Conservation (phyloP, 2,113 vertebrate genomes). For the Bagarius yarrelli region DNA sequence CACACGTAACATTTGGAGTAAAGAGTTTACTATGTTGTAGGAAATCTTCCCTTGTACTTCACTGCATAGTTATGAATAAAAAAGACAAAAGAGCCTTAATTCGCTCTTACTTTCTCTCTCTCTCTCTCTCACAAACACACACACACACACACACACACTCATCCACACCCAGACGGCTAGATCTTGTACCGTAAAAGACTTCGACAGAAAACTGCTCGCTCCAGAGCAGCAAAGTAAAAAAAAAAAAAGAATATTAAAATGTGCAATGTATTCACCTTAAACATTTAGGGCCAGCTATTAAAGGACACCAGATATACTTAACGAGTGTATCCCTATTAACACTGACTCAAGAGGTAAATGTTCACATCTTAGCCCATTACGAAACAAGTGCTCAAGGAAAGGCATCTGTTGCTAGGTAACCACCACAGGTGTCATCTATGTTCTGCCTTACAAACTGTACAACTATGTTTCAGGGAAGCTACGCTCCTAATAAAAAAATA, state of each 20-base stretch:
- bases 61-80: conserved; percentile 64
- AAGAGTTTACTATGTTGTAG: conserved; percentile 47
- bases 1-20: conserved; percentile 56
- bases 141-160: conserved; percentile 1
- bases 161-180: conserved; percentile 15
- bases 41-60: conserved; percentile 53
- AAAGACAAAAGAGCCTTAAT: conserved; percentile 29
- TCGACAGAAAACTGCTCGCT: not conserved
- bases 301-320: not conserved
- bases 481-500: not conserved
- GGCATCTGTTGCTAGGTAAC: conserved; percentile 23
- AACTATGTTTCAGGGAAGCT: not conserved
- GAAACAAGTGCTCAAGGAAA: conserved; percentile 36
- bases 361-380: conserved; percentile 27
- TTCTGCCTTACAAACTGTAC: not conserved
- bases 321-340: conserved; percentile 20
- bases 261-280: conserved; percentile 29
- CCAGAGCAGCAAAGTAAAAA: conserved; percentile 2
- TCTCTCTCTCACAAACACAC: not conserved
- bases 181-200: conserved; percentile 24
- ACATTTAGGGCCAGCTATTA: conserved; percentile 15
- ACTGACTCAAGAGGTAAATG: conserved; percentile 28
- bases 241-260: conserved; percentile 8
- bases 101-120: not conserved
- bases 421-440: not conserved